Base-by-base conservation (phyloP, 2,113 vertebrate species). In the Anhinga anhinga region DNA sequence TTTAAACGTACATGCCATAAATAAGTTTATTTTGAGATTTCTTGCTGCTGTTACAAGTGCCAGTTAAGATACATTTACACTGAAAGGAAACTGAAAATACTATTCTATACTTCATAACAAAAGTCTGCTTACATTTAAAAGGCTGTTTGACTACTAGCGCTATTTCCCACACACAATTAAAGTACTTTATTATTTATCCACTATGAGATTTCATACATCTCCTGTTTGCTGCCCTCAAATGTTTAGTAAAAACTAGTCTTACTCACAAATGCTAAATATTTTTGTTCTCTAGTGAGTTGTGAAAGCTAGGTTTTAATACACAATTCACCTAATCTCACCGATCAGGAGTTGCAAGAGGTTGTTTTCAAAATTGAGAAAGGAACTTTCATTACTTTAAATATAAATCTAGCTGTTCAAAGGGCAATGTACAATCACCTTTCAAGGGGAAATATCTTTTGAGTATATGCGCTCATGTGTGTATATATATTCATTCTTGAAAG, bases 381-480 rank as follows among this genome's bases (percentile, higher is more conserved):
- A 65, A 44, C 19, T 42, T 74, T 26, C 5, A 45, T 45, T 44
- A 38, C 20, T 82, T 55, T 44, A 88, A 56, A 44, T 50, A 55
- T 12, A 61, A 42, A 85, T 47, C 26, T 34, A 27, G 7, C 20
- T 53, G 14, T 59, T 81, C 21, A 34, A 76, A 59, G 66, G 21
- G 36, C 22, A 72, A 59, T 5, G 2, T 42, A 69, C 2, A 3
- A 53, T 63, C 56, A 77, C 45, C 16, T 59, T 44, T 49, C 56
- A 66, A 53, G 20, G 7, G 38, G 5, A 53, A 49, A 40, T 61
- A 55, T 34, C 30, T 13, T n/a, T n/a, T n/a, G n/a, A n/a, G n/a
- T n/a, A n/a, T n/a, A n/a, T n/a, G n/a, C n/a, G 23, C 6, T 5
- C 5, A 2, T 2, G 0, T 3, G 4, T 18, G 15, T 5, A 34